These are phyloP conservation scores for Notamacropus eugenii DNA, from an alignment of 2,797 vertebrate genomes.

Conservation along the genomic window DNA sequence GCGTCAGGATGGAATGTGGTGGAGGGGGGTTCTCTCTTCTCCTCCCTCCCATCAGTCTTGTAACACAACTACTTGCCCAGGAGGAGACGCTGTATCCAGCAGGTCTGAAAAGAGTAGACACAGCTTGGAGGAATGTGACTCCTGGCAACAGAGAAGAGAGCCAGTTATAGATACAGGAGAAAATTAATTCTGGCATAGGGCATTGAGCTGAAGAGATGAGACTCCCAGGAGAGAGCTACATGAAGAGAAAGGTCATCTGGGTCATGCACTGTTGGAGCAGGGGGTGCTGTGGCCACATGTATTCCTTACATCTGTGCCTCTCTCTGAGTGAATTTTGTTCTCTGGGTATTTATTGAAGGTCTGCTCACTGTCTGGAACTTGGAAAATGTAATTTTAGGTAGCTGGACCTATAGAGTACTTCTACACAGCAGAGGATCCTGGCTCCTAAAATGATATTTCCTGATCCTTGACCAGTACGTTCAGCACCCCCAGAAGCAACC, in stretches of 20 bases:
- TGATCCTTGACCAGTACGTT: not conserved
- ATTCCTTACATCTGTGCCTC: no score
- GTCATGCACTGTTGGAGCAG: not conserved
- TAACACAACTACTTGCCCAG: not conserved
- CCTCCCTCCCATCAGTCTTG: not conserved
- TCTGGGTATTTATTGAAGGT: not conserved
- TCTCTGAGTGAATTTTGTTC: not conserved
- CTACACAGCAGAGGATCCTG: not conserved
- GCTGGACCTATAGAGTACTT: not conserved
- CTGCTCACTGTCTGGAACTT: not conserved
- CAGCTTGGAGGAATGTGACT: not conserved
- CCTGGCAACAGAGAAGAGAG: not conserved
- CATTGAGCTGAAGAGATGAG: not conserved
- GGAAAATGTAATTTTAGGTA: not conserved
- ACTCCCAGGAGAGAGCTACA: not conserved
- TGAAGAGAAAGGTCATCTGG: not conserved
- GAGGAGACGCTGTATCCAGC: not conserved
- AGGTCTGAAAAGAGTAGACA: not conserved
- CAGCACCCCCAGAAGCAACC: not conserved
- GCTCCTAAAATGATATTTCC: not conserved
- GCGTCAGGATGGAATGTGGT: no score
- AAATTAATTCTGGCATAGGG: not conserved
- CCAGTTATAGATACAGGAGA: not conserved
- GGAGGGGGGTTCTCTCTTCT: not conserved
- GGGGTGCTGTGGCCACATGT: not conserved